These are phyloP conservation scores for Tipula unca DNA, from an alignment of 2,888 invertebrate genomes.

Conservation along the genomic window DNA sequence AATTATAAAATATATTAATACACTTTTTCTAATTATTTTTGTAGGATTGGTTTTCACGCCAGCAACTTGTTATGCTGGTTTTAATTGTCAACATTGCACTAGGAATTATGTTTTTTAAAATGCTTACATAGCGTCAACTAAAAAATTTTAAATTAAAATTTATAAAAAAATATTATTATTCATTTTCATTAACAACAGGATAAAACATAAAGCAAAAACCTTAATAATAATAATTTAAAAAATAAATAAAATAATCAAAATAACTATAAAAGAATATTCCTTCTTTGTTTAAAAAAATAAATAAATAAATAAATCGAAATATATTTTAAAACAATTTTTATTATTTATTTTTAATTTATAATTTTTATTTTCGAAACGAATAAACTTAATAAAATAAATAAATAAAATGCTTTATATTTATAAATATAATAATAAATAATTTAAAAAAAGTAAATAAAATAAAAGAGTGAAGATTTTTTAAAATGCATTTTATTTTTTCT, in stretches of 20 bases:
- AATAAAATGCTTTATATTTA: constrained; percentile 8
- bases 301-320: neutral
- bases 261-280: constrained; percentile 9
- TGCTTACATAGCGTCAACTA: constrained; percentile 76
- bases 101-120: constrained; percentile 92
- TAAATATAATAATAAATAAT: neutral
- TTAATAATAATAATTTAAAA: neutral
- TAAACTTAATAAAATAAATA: neutral
- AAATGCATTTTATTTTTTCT: neutral
- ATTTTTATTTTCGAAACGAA: constrained; percentile 14
- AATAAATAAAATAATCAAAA: constrained; percentile 1
- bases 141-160: constrained; percentile 25
- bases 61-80: constrained; percentile 88
- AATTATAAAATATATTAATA: neutral
- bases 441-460: neutral
- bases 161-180: constrained; percentile 25
- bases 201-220: constrained; percentile 20
- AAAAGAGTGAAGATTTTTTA: constrained; percentile 14
- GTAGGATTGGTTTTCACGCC: constrained; percentile 93
- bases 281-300: neutral
- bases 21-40: constrained; percentile 25
- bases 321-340: constrained; percentile 15
- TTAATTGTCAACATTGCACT: constrained; percentile 89
- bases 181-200: constrained; percentile 26
- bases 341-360: constrained; percentile 19